Percentiles rank a stretch among this genome's conserved stretches.
Conservation (phyloP, 2,113 vertebrate genomes). For the Thunnus maccoyii region DNA sequence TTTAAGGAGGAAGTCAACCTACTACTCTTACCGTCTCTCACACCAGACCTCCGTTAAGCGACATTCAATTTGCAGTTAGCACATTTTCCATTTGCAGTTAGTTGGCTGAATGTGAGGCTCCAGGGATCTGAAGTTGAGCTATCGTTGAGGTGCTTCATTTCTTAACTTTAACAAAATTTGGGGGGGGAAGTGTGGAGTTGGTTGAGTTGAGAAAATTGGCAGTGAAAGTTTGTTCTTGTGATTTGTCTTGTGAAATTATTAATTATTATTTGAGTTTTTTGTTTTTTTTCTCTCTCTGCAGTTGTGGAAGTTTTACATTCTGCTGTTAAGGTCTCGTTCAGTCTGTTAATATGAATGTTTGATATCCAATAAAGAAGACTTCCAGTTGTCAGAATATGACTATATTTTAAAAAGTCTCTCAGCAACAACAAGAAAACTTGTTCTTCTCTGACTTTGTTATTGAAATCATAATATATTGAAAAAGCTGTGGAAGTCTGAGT, state of each 20-base stretch:
- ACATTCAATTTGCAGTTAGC: constrained; percentile 80
- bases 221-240: not conserved
- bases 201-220: not conserved
- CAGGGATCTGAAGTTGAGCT: constrained; percentile 51
- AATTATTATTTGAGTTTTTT: no score
- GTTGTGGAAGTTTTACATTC: not conserved
- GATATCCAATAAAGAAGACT: not conserved
- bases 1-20: constrained; percentile 12
- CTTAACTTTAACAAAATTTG: constrained; percentile 42
- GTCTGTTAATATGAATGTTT: not conserved
- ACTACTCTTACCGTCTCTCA: constrained; percentile 47
- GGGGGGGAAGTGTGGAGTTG: constrained; percentile 5
- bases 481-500: no score
- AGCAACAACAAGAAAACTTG: no score
- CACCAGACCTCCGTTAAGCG: constrained; percentile 47
- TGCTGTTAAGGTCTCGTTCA: not conserved
- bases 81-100: constrained; percentile 79
- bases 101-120: constrained; percentile 64
- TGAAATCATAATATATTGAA: no score
- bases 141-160: constrained; percentile 55
- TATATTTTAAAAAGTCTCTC: no score
- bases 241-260: not conserved
- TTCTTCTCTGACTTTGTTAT: no score
- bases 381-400: no score
- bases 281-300: not conserved